These are phyloP conservation scores for Sorex maritimensis DNA, from an alignment of 2,797 vertebrate genomes.

Conservation along the genomic window DNA sequence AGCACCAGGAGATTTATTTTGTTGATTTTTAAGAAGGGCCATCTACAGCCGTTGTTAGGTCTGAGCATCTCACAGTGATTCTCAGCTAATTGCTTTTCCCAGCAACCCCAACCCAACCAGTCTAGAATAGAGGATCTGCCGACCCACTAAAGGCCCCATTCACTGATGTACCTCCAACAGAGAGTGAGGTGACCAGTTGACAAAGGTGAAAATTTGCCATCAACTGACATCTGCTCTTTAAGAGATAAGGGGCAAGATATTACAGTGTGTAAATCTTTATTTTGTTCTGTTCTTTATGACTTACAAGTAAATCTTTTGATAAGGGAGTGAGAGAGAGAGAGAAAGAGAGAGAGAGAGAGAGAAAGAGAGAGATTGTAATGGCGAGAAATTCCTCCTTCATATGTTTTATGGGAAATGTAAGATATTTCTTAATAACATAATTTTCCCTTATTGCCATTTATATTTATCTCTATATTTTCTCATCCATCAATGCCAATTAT, in stretches of 20 bases:
- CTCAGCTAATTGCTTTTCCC: background rate
- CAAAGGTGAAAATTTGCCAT: background rate
- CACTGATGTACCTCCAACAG: background rate
- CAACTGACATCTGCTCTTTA: background rate
- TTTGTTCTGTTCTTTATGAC: background rate
- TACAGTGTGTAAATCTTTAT: background rate
- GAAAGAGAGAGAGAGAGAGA: background rate
- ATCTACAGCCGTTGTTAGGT: background rate
- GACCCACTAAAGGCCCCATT: background rate
- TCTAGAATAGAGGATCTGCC: background rate
- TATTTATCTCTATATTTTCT: constrained; percentile 17
- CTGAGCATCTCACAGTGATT: background rate
- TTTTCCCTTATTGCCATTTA: background rate
- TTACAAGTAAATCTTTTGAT: constrained; percentile 13
- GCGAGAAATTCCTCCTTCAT: background rate
- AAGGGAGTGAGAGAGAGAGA: background rate
- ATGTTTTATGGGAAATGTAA: background rate
- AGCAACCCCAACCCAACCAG: background rate
- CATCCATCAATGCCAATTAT: background rate
- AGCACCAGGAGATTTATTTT: background rate
- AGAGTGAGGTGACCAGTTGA: background rate
- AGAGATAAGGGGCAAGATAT: background rate
- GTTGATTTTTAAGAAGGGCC: background rate
- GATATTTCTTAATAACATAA: background rate
- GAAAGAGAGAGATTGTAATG: background rate